Base-by-base conservation (phyloP, 2,888 invertebrate genomes). In the Pristionchus maxplancki region DNA sequence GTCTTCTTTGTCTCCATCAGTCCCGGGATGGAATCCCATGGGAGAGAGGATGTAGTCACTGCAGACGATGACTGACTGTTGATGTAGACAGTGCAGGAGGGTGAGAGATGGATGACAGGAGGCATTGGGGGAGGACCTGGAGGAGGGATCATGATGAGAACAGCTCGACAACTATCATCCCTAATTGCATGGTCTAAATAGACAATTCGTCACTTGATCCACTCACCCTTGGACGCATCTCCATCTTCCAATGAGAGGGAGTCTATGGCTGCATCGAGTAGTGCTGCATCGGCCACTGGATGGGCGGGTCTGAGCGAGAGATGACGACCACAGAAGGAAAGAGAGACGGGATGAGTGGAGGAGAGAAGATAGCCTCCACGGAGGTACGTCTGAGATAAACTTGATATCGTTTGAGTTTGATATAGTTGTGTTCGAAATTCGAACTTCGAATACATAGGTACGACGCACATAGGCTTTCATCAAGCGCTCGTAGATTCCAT, bases 311-410 rank as follows among this genome's bases (percentile, higher is more conserved):
- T 53, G 8, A 82, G 53, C 17, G 82, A 50, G 82, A 82, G 53
- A 5, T 24, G 28, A 34, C 53, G 82, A 50, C 82, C 82, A 24
- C 82, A 82, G 53, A 82, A 82, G 37, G 53, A 24, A 24, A 82
- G 50, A 20, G 53, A 17, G 28, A 78, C 28, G n/a, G 78, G 44
- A 78, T 44, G 78, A 28, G 78, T 24, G 44, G 78, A 88, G 34
- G 90, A 89, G 50, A 90, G 89, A 0, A 93, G 71, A 74, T 86
- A 92, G 8, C 90, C 89, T 53, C 91, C 89, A 28, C 88, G 50
- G 9, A 92, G 89, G 64, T 92, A 92, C 74, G 89, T 83, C 90
- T 90, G 84, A 28, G 89, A 40, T n/a, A 87, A 87, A 87, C 48
- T 44, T 11, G 24, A 15, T 83, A 62, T 67, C 28, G 31, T 11